Evolutionary conservation across 2,113 vertebrate species (phyloP), one percentile per base, ranked within the genome.

Genomic region (Cynopterus brachyotis): DNA sequence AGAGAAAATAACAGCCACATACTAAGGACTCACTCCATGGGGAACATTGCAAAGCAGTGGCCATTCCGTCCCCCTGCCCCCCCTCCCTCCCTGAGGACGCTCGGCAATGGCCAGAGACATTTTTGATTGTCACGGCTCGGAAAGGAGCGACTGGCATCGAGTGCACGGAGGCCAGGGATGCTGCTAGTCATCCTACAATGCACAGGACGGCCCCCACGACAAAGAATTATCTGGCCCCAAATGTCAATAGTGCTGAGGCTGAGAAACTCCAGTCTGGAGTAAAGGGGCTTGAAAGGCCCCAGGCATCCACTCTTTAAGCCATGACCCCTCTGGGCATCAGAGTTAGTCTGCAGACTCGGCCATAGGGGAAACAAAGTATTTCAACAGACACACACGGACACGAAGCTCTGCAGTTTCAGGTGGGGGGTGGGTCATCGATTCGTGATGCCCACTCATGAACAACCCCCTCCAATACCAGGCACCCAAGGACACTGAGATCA

Each of bases 151-250:
- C 50, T 73, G 57, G 20, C 57, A 57, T 92, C 35, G 50, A 59
- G 5, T 5, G 53, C 42, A 20, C 5, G 69, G n/a, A 69, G 62
- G 62, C 22, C 45, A 28, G 47, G 30, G 37, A 82, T 0, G 26
- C 76, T 93, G 72, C 62, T 73, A 85, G 50, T 59, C 60, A 73
- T 13, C 45, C 30, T 45, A 55, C 62, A 62, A 75, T 30, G 45
- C 90, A 83, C 28, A 57, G 62, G 62, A 60, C 5, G 32, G 13
- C 42, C 6, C 75, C 42, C 24, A 2, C 0, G 2, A 70, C 72
- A 75, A 57, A 60, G 22, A 79, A 80, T 28, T 9, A 66, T 40
- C 64, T 1, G 1, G 24, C 11, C 59, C 83, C 84, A 85, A 32
- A 45, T 40, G 88, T 90, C 90, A 72, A 35, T 1, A 86, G 66